Conservation (phyloP, 2,113 vertebrate species). For the Scortum barcoo region DNA sequence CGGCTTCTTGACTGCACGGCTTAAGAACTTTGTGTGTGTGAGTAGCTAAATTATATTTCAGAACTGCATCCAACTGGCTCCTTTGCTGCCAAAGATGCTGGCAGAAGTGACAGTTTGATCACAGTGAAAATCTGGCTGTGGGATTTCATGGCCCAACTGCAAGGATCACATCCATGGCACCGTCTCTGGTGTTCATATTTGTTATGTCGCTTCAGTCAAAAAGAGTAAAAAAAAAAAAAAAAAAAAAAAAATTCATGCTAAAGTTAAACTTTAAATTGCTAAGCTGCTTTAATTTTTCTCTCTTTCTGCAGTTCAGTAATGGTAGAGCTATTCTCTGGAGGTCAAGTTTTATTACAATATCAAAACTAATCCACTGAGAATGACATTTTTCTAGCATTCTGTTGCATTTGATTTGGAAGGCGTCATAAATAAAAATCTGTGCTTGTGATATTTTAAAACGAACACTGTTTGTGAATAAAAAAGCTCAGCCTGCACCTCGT, state of each 20-base stretch:
- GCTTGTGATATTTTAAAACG: conserved; percentile 26
- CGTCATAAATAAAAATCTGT: conserved; percentile 1
- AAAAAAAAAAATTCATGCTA: not conserved
- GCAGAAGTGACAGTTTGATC: conserved; percentile 58
- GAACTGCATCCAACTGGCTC: conserved; percentile 39
- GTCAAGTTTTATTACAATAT: conserved; percentile 28
- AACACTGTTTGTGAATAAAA: not conserved
- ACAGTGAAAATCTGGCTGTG: conserved; percentile 47
- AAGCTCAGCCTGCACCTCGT: not conserved
- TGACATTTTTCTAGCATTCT: not conserved
- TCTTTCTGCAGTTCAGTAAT: conserved; percentile 1
- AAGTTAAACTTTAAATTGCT: conserved; percentile 9
- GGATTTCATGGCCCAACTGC: conserved; percentile 54
- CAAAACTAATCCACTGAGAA: not conserved
- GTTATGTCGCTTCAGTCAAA: conserved; percentile 24
- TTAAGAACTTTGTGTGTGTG: conserved; percentile 40
- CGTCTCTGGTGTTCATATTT: conserved; percentile 37
- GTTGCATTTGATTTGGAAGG: conserved; percentile 8
- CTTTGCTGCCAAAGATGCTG: conserved; percentile 56
- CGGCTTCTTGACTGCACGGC: conserved; percentile 39
- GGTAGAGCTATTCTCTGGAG: not conserved
- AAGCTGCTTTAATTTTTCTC: conserved; percentile 11
- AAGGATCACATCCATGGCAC: conserved; percentile 35
- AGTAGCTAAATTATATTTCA: conserved; percentile 53
- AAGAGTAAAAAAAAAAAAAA: not conserved